Conservation (phyloP, 2,888 invertebrate species). For the Formica aserva region DNA sequence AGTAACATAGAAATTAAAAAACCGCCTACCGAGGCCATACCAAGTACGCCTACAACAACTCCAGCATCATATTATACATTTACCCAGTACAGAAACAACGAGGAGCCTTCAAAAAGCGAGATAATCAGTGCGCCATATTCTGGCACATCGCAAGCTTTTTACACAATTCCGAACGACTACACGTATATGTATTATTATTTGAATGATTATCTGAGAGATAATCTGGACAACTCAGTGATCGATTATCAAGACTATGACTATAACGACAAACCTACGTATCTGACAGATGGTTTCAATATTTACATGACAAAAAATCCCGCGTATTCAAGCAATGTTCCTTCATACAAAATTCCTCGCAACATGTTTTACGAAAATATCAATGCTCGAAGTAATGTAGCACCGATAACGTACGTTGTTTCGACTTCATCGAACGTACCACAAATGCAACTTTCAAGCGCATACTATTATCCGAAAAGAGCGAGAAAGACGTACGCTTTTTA, state of each 20-base stretch:
- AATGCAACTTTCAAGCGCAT: neutral
- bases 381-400: neutral
- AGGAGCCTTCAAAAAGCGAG: neutral
- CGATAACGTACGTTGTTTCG: neutral
- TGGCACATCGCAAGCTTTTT: neutral
- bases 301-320: neutral
- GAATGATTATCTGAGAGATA: neutral
- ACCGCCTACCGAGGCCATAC: too few species aligned
- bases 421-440: neutral
- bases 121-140: neutral
- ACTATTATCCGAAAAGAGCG: neutral
- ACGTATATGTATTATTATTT: neutral
- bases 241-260: neutral
- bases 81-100: neutral
- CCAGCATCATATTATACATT: too few species aligned
- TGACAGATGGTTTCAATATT: neutral
- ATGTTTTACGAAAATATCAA: neutral
- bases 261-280: neutral
- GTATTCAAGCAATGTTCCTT: neutral
- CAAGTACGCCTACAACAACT: too few species aligned
- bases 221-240: neutral
- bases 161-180: neutral
- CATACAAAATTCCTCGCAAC: neutral
- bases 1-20: too few species aligned
- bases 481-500: neutral